phyloP scores from a whole-genome alignment of 2,113 vertebrate species.

The Micromys minutus region DNA sequence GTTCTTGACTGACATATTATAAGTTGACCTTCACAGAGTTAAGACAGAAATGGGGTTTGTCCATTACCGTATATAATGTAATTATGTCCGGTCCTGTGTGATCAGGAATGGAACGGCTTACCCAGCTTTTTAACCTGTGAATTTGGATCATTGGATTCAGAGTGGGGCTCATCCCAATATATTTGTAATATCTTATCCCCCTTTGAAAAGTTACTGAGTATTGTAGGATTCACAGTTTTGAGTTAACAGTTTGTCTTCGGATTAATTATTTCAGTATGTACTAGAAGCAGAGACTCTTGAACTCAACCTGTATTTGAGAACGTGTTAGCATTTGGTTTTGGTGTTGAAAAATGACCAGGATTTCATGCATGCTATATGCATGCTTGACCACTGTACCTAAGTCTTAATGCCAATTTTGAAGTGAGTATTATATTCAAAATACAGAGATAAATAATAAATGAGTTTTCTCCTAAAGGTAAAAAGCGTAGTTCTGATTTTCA shows the following conservation, averaged over 20 bases:
- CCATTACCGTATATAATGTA: not conserved
- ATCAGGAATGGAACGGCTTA: not conserved
- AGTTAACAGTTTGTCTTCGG: not conserved
- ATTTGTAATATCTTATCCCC: not conserved
- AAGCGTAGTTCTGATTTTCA: not conserved
- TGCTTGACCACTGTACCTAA: too few species aligned
- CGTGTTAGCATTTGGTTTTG: too few species aligned
- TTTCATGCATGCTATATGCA: not conserved
- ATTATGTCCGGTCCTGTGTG: not conserved
- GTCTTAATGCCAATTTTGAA: not conserved
- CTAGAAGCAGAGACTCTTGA: not conserved
- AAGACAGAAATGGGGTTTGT: not conserved
- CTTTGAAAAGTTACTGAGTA: conserved; percentile 10
- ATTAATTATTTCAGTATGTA: not conserved
- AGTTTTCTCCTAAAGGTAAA: not conserved
- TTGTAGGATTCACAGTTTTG: not conserved
- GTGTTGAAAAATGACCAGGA: not conserved
- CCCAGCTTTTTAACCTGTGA: not conserved
- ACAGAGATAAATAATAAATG: not conserved
- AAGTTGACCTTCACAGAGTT: not conserved
- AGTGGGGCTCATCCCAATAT: not conserved
- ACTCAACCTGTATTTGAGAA: not conserved
- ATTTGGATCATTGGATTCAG: not conserved
- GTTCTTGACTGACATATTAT: not conserved
- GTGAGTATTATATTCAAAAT: not conserved